These are phyloP conservation scores for Pelodiscus sinensis DNA, from an alignment of 2,113 vertebrate species.

Conservation along the genomic window DNA sequence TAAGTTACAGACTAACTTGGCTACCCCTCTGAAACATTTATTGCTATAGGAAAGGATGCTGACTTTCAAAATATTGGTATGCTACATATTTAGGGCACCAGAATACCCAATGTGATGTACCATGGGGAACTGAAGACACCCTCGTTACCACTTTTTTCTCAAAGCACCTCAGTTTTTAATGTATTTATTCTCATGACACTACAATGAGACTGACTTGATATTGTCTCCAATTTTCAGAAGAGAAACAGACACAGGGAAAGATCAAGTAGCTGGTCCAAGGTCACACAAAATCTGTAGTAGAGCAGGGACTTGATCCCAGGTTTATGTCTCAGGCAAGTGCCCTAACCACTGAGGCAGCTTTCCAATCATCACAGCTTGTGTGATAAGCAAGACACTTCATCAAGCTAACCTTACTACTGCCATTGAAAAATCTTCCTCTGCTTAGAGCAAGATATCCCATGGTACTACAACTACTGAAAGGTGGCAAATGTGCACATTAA, in stretches of 20 bases:
- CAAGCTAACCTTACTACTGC: background rate
- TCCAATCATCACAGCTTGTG: background rate
- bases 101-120: background rate
- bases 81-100: background rate
- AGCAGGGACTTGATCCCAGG: background rate
- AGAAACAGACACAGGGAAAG: background rate
- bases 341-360: background rate
- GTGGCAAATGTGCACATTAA: background rate
- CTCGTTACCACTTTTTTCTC: rapidly evolving
- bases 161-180: background rate
- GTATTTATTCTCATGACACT: background rate
- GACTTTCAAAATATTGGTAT: background rate
- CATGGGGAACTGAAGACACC: too few relatives aligned
- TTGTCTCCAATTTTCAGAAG: background rate
- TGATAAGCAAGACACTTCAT: background rate
- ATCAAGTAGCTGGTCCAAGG: background rate
- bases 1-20: too few relatives aligned
- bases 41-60: background rate
- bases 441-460: background rate
- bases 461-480: background rate
- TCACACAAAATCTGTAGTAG: background rate
- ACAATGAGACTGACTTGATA: background rate
- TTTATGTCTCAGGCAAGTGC: background rate
- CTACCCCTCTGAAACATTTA: too few relatives aligned
- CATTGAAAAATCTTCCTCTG: background rate